These are phyloP conservation scores for Chrysoperla carnea DNA, from an alignment of 1,140 invertebrate genomes.

Conservation along the genomic window DNA sequence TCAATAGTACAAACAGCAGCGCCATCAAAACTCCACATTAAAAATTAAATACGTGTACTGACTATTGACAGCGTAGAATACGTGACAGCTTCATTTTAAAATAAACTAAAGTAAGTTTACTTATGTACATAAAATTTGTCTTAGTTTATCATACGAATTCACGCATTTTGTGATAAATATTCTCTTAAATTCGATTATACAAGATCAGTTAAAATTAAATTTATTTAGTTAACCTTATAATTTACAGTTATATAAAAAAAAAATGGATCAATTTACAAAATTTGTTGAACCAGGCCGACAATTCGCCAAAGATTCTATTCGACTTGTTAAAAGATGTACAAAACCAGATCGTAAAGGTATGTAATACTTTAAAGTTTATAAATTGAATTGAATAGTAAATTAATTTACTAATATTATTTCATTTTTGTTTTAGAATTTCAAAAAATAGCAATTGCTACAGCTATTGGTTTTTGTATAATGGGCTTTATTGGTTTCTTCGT, in stretches of 20 bases:
- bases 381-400: not conserved
- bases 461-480: conserved; percentile 99
- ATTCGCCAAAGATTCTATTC: conserved; percentile 93
- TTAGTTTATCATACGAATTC: no score
- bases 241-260: conserved; percentile 5
- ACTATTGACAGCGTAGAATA: no score
- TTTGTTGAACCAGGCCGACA: conserved; percentile 88
- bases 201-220: no score
- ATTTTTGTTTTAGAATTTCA: conserved; percentile 78
- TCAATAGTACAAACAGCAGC: no score
- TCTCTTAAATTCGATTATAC: no score
- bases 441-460: conserved; percentile 98
- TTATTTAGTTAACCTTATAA: no score
- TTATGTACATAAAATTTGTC: no score
- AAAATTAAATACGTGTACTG: no score
- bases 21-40: no score
- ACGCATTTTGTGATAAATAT: no score
- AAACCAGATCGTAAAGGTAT: conserved; percentile 98
- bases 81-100: no score
- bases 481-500: conserved; percentile 99
- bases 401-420: not conserved
- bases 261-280: conserved; percentile 95
- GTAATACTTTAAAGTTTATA: not conserved
- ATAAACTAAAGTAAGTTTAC: no score
- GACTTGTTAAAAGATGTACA: conserved; percentile 96